Percentiles rank a stretch among this genome's conserved stretches.
phyloP scores from a whole-genome alignment of 2,888 invertebrate genomes.

The Calephelis perditalis region DNA sequence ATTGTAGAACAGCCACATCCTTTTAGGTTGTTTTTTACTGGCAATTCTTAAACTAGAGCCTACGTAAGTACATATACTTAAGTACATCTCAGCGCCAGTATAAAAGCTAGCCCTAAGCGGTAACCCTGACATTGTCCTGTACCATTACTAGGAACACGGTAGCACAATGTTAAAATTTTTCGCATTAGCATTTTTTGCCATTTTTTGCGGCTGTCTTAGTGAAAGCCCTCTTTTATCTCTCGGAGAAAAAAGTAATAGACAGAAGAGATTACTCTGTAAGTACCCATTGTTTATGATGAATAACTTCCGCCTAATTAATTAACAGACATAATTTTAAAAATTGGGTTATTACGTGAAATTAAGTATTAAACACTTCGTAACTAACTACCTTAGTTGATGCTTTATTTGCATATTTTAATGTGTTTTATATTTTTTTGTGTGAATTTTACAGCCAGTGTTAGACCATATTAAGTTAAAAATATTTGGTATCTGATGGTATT shows the following conservation, averaged over 20 bases:
- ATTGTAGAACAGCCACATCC: slow-evolving; percentile 53
- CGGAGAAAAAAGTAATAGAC: slow-evolving; percentile 34
- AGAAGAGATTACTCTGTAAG: slow-evolving; percentile 58
- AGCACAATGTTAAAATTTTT: slow-evolving; percentile 47
- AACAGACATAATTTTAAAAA: too few relatives aligned
- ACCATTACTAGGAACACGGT: slow-evolving; percentile 39
- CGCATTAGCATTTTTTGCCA: slow-evolving; percentile 38
- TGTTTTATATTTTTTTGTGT: too few relatives aligned
- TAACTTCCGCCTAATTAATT: slow-evolving; percentile 6
- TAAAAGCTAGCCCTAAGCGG: slow-evolving; percentile 64
- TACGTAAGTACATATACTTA: slow-evolving; percentile 60
- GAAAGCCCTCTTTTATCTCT: slow-evolving; percentile 23
- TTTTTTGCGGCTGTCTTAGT: slow-evolving; percentile 29
- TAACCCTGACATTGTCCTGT: slow-evolving; percentile 72
- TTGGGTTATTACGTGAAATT: neutral
- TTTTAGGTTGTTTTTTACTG: slow-evolving; percentile 59
- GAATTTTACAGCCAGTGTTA: too few relatives aligned
- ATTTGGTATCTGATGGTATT: too few relatives aligned
- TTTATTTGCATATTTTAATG: too few relatives aligned
- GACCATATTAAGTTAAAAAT: too few relatives aligned
- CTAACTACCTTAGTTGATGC: neutral
- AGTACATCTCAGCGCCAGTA: slow-evolving; percentile 58
- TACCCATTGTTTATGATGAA: slow-evolving; percentile 27
- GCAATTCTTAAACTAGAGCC: slow-evolving; percentile 64
- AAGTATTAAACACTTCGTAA: neutral